Percentiles rank a stretch among this genome's conserved stretches.
phyloP scores from a whole-genome alignment of 2,888 invertebrate species.

The Saturnia pavonia region DNA sequence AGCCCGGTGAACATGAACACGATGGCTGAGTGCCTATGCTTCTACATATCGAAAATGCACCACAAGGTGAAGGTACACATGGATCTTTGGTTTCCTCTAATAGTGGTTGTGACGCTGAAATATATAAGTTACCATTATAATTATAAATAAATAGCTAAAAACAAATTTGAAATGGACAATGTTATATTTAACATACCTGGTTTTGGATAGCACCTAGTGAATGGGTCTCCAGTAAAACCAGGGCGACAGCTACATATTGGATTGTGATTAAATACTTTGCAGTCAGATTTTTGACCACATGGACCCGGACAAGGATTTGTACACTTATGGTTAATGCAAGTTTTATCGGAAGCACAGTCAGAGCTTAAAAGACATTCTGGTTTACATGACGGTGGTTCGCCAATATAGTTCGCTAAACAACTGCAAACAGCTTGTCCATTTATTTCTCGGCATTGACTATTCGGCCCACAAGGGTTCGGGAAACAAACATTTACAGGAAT shows the following conservation, averaged over 20 bases:
- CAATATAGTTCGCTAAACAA: conserved; percentile 85
- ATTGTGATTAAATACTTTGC: conserved; percentile 87
- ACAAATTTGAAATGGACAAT: conserved; percentile 7
- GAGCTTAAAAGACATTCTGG: conserved; percentile 86
- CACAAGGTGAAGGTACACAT: conserved; percentile 86
- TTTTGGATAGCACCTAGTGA: conserved; percentile 83
- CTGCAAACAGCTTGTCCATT: conserved; percentile 85
- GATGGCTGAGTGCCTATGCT: conserved; percentile 80
- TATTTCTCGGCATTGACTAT: conserved; percentile 82
- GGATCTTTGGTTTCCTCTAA: conserved; percentile 77
- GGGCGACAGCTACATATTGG: conserved; percentile 86
- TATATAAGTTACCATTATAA: conserved; percentile 17
- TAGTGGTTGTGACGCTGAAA: conserved; percentile 58
- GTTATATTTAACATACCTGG: conserved; percentile 56
- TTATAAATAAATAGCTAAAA: conserved; percentile 19
- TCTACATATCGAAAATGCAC: conserved; percentile 83
- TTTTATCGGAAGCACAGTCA: conserved; percentile 83
- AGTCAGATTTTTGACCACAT: conserved; percentile 87
- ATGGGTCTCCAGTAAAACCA: conserved; percentile 84
- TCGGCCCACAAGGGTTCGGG: conserved; percentile 83
- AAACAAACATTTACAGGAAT: conserved; percentile 75
- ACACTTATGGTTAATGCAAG: conserved; percentile 87
- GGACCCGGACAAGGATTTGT: conserved; percentile 86
- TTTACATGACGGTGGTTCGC: conserved; percentile 85
- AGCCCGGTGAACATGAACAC: conserved; percentile 82